Evolutionary conservation across 2,113 vertebrate genomes (phyloP), one percentile per base, ranked within the genome.

Genomic region (Sinocyclocheilus maitianheensis): DNA sequence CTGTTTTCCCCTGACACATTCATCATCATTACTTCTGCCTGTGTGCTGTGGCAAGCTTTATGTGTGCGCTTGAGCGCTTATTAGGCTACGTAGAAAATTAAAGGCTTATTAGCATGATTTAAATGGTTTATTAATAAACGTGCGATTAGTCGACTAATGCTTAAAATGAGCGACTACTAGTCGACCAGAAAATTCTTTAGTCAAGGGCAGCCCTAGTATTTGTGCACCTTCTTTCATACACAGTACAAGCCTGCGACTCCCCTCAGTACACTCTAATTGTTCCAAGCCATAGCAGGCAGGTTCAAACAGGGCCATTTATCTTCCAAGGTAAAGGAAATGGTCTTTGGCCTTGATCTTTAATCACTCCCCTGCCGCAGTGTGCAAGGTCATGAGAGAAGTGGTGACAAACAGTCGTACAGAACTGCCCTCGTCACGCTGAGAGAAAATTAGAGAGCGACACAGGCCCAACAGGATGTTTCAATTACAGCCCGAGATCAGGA

Each of bases 301-400:
- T 94, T 92, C 91, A 91, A 93, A 92, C 92, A 93, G 91, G 91
- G 91, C 91, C 93, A 92, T 95, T 92, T 90, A 93, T 95, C 94
- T 95, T 94, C 89, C 91, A 87, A 90, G 87, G 92, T 88, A 92
- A 91, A 93, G 92, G 91, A 93, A 93, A 93, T 91, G 92, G 90
- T 94, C 90, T 92, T 90, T 90, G 90, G 92, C 92, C 92, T 88
- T 91, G 91, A 93, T 94, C 92, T 91, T 94, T 94, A 94, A 94
- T 95, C 94, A 95, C 91, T 90, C 93, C 89, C 92, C 90, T 90
- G 89, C 91, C 80, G 88, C 92, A 89, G 83, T 69, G 86, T 88
- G 91, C 94, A 95, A 95, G 94, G 94, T 95, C 93, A 93, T 92
- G 91, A 91, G 90, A 88, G 92, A 91, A 92, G 89, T 76, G 26